phyloP scores from a whole-genome alignment of 2,113 vertebrate genomes.

The Eolophus roseicapilla region DNA sequence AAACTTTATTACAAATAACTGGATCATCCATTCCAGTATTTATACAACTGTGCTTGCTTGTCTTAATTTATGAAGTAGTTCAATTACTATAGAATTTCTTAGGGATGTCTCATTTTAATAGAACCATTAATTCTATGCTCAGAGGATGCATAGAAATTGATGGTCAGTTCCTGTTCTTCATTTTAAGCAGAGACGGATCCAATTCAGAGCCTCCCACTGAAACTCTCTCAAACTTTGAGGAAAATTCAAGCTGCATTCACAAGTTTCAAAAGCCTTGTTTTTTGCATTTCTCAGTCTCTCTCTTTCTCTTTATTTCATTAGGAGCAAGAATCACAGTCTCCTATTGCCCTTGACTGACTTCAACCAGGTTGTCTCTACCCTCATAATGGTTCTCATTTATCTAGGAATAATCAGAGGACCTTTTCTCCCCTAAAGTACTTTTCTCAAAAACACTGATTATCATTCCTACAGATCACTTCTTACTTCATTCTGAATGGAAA shows the following conservation, averaged over 20 bases:
- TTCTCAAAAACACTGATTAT: neutral
- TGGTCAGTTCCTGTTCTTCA: neutral
- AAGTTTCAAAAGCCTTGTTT: neutral
- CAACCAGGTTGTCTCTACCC: neutral
- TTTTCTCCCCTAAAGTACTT: neutral
- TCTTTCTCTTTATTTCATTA: neutral
- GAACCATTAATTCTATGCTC: conserved; percentile 36
- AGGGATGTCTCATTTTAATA: conserved; percentile 46
- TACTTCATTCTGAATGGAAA: neutral
- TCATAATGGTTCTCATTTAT: neutral
- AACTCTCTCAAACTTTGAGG: neutral
- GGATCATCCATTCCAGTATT: neutral
- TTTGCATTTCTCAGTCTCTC: neutral
- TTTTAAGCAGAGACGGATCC: neutral
- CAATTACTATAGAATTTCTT: conserved; percentile 47
- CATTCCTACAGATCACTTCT: neutral
- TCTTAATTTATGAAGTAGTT: conserved; percentile 44
- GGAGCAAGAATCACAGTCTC: neutral
- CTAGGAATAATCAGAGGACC: neutral
- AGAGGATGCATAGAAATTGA: conserved; percentile 28
- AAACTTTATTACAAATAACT: conserved; percentile 20
- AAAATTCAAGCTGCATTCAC: neutral
- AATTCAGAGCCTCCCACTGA: neutral
- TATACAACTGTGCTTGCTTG: conserved; percentile 13
- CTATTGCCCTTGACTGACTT: neutral